Evolutionary conservation across 2,888 invertebrate genomes (phyloP), one percentile per base, ranked within the genome.

Genomic region (Cephus sareptanus): DNA sequence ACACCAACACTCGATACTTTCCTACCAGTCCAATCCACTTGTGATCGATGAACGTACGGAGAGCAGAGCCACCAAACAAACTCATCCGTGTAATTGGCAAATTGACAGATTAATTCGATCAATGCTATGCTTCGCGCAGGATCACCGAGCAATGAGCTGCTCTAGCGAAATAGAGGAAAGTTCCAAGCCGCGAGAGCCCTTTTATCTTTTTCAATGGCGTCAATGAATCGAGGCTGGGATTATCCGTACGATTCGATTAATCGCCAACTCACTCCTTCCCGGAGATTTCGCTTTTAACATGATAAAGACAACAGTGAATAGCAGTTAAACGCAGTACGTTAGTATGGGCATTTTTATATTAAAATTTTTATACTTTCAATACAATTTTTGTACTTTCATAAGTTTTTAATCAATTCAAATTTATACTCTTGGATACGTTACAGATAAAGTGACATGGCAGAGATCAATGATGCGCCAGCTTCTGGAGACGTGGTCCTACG

Each of bases 91-190:
- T 90, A 90, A 91, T 91, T 91, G 90, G 85, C 85, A 91, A 91
- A 91, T 91, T 90, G 91, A 89, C 89, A 87, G 89, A 90, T 90
- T 91, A 90, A 91, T 91, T 89, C 87, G 88, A 91, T 91, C 90
- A 89, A 88, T 89, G 88, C 87, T 77, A 80, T 74, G 74, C 74
- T 74, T 35, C 74, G 74, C 23, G 12, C 35, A 34, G 37, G 23
- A 74, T 56, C 74, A 33, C 74, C 30, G 37, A 33, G 74, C 31
- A 15, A 71, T 71, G 71, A 33, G 71, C 56, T 56, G 56, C 56
- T 56, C 56, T 56, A 23, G 23, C 23, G 23, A 23, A 56, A 56
- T 56, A 56, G 56, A 56, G 56, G 56, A 56, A 56, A 56, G 23
- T 23, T 56, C 6, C 23, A 23, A 56, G 56, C 56, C 56, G 56